These are phyloP conservation scores for Hesperia comma DNA, from an alignment of 2,888 invertebrate species.

Conservation along the genomic window DNA sequence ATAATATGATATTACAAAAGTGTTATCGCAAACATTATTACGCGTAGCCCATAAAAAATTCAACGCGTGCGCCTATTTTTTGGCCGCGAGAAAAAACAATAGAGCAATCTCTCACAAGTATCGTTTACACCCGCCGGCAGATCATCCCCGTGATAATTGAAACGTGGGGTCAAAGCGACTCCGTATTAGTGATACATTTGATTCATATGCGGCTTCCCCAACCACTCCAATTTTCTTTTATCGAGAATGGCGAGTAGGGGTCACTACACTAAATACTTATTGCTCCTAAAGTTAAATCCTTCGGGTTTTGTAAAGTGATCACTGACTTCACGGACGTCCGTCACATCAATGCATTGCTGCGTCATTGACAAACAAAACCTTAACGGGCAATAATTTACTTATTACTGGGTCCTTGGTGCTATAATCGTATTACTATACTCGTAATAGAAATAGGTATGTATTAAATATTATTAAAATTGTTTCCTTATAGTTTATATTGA, in stretches of 20 bases:
- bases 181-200: constrained; percentile 76
- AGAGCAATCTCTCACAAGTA: constrained; percentile 84
- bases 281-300: background rate
- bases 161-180: constrained; percentile 69
- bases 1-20: background rate
- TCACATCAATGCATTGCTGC: no score
- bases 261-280: constrained; percentile 3
- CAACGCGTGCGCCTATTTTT: constrained; percentile 71
- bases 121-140: constrained; percentile 79
- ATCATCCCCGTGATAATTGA: constrained; percentile 79
- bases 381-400: no score
- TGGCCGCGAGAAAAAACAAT: constrained; percentile 84
- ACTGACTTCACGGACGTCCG: no score
- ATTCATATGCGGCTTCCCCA: constrained; percentile 69
- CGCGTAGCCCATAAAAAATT: constrained; percentile 55
- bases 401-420: no score
- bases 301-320: no score
- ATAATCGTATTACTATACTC: no score
- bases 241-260: background rate
- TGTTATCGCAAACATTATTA: constrained; percentile 26
- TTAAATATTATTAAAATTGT: no score
- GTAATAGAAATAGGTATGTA: no score
- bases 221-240: constrained; percentile 49
- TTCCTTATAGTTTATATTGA: no score
- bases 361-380: no score